A percentile compares a stretch with the other conserved stretches of the same genome.
phyloP scores from a whole-genome alignment of 2,797 vertebrate genomes.

The Adelosebastes latens region DNA sequence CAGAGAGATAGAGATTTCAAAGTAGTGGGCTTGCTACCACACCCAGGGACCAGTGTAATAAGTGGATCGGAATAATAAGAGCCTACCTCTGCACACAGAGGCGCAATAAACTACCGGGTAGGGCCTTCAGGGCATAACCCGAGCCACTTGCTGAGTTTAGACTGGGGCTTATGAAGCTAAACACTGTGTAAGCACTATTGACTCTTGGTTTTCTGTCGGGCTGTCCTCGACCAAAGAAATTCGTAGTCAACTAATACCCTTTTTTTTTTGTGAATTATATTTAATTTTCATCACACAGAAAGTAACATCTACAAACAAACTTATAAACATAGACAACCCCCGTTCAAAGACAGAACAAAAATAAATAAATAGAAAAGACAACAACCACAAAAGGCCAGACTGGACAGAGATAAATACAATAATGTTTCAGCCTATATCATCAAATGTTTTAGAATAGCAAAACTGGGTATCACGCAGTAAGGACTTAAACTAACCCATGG shows the following conservation, averaged over 20 bases:
- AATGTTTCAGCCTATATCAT: too few species aligned
- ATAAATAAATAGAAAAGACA: too few species aligned
- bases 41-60: constrained; percentile 69
- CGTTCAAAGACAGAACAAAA: too few species aligned
- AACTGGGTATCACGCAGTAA: too few species aligned
- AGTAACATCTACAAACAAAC: too few species aligned
- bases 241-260: not conserved
- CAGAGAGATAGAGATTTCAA: constrained; percentile 62
- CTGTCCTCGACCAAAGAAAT: not conserved
- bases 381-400: too few species aligned
- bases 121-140: constrained; percentile 60
- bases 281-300: too few species aligned
- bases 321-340: too few species aligned
- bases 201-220: constrained; percentile 23
- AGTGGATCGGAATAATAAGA: constrained; percentile 70
- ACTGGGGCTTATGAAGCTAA: constrained; percentile 53
- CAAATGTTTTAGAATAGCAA: too few species aligned
- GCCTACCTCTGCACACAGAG: constrained; percentile 62
- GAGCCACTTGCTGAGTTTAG: constrained; percentile 62
- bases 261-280: too few species aligned
- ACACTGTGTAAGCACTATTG: constrained; percentile 68
- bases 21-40: constrained; percentile 42
- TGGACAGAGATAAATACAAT: too few species aligned
- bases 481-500: too few species aligned
- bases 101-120: constrained; percentile 59